Percentiles rank a stretch among this genome's conserved stretches.
These are phyloP conservation scores for Rhyzopertha dominica DNA, from an alignment of 1,140 invertebrate genomes.

Conservation along the genomic window DNA sequence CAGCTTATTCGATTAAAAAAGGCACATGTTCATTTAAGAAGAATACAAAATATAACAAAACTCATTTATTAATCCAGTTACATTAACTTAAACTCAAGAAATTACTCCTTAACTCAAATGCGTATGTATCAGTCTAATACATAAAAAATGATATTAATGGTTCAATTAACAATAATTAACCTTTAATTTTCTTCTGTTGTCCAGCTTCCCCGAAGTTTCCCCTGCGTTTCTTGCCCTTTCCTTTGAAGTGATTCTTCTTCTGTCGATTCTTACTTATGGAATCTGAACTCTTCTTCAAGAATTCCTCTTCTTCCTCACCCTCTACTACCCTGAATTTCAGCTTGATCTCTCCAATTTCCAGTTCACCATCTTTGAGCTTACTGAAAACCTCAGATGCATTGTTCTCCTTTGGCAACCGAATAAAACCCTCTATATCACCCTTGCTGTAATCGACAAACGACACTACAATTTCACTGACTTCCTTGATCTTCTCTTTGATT, in stretches of 20 bases:
- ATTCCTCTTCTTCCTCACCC: slow-evolving; percentile 65
- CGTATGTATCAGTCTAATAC: too few relatives aligned
- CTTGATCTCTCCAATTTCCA: slow-evolving; percentile 54
- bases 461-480: slow-evolving; percentile 57
- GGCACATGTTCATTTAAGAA: too few relatives aligned
- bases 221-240: slow-evolving; percentile 44
- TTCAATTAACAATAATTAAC: too few relatives aligned
- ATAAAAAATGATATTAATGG: too few relatives aligned
- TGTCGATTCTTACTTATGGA: slow-evolving; percentile 55
- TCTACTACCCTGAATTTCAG: slow-evolving; percentile 56
- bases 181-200: not conserved
- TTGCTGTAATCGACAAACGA: slow-evolving; percentile 71
- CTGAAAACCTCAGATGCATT: slow-evolving; percentile 59
- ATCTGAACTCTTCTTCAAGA: slow-evolving; percentile 58
- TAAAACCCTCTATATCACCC: slow-evolving; percentile 65
- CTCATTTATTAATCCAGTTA: too few relatives aligned
- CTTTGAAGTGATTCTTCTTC: slow-evolving; percentile 39
- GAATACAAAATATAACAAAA: too few relatives aligned
- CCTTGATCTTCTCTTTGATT: slow-evolving; percentile 62
- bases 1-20: too few relatives aligned
- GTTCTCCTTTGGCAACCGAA: slow-evolving; percentile 65
- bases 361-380: slow-evolving; percentile 58
- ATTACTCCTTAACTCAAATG: too few relatives aligned
- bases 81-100: too few relatives aligned
- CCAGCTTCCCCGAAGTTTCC: slow-evolving; percentile 30